Evolutionary conservation across 2,113 vertebrate genomes (phyloP), one percentile per base, ranked within the genome.

Genomic region (Piprites chloris): DNA sequence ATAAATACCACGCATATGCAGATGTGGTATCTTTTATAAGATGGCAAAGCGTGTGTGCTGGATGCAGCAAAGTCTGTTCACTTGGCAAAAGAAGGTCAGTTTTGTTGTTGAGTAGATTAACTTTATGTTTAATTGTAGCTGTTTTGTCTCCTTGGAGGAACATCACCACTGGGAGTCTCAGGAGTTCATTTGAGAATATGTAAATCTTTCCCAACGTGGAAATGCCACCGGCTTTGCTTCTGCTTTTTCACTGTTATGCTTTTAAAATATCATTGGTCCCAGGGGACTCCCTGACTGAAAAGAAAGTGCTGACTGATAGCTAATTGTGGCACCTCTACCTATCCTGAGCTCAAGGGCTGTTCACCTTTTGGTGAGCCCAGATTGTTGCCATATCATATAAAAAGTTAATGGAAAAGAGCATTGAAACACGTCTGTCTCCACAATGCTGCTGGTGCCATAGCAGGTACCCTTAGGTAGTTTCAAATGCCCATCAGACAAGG

Each of bases 241-340:
- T 95, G 93, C 95, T 96, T 96, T 96, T 95, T 95, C 79, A 69
- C 52, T 96, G 66, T 94, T 96, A 83, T 55, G 83, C 92, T 96
- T 96, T 96, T 93, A 96, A 96, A 96, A 92, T 92, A 95, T 85
- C 91, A 83, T 66, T 85, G 44, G 85, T 91, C 89, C 93, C 93
- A 52, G 76, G 97, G 95, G 96, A 96, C 93, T 92, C 71, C 47
- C 76, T 96, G 92, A 14, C 49, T 92, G 76, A 96, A 96, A 97
- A 96, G 62, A 96, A 97, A 96, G 59, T 95, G 94, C 93, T 94
- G 92, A 96, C 74, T 96, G 88, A 90, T 91, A 82, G 63, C 62
- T 78, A 49, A 75, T 3, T 44, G 87, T 88, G 69, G 32, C 50
- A 68, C 59, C 88, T 93, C 63, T 59, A 24, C 66, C 68, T 69